Base-by-base conservation (phyloP, 2,888 invertebrate genomes). In the Plagiodera versicolora region DNA sequence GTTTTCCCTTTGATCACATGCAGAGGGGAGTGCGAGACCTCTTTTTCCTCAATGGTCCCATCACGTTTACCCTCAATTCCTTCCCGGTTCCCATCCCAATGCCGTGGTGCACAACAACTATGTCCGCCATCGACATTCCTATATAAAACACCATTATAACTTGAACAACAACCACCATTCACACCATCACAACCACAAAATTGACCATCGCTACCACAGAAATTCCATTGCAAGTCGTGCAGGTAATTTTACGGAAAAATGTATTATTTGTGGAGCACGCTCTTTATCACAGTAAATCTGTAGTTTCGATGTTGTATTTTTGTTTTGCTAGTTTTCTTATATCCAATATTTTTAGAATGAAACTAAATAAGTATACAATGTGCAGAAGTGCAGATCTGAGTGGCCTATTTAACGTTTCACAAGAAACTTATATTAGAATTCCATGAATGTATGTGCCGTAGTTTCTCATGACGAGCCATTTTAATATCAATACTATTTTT, bases 1-100 rank as follows among this genome's bases (percentile, higher is more conserved):
- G 66, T 60, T 64, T 69, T 66, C 66, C 60, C 60, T 58, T 67
- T 67, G 59, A 58, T 65, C 57, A 67, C 70, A 72, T 69, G 70
- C 79, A 81, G 81, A 80, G 74, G 79, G 80, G 74, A 81, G 89
- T 80, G 87, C 89, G 77, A 87, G 92, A 79, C 94, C 94, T 75
- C 86, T 94, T 81, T 94, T 94, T 83, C 94, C 94, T 73, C 94
- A 94, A 85, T 94, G 94, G 94, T 94, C 94, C 75, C 94, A 94
- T 84, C 94, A 94, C 85, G 93, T 94, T 78, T 93, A 94, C 83
- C 94, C 94, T 75, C 94, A 94, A 86, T 94, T 94, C 86, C 87
- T 94, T 81, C 93, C 94, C 77, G 92, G 92, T 81, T 90, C 92
- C 82, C 93, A 93, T 84, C 91, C 92, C 75, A 88, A 86, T 79